Evolutionary conservation across 2,113 vertebrate species (phyloP).

Genomic region (Ophthalmolycus amberensis): DNA sequence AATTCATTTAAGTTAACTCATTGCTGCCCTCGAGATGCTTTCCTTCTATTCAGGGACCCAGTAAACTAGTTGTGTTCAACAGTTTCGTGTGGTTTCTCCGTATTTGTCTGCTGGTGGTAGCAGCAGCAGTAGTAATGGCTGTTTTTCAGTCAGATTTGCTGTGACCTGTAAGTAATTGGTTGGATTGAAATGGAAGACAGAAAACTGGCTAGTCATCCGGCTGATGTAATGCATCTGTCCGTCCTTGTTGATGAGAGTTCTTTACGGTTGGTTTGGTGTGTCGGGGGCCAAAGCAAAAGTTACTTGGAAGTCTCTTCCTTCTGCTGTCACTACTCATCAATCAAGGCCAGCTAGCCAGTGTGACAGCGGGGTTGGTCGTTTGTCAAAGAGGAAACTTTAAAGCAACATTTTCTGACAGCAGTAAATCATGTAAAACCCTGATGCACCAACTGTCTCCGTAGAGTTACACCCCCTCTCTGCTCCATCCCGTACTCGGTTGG

Average conservation of each 20-base stretch:
- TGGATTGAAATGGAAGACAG: not conserved
- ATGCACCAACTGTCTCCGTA: conserved; percentile 13
- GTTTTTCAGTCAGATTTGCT: not conserved
- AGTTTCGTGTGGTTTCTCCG: not conserved
- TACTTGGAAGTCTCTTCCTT: conserved; percentile 4
- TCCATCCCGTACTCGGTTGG: not conserved
- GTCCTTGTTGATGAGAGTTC: conserved; percentile 5
- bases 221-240: not conserved
- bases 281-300: conserved; percentile 25
- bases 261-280: not conserved
- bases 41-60: not conserved
- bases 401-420: conserved; percentile 9
- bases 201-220: not conserved
- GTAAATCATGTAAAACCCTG: conserved; percentile 24
- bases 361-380: conserved; percentile 14
- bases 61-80: not conserved
- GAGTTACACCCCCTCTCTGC: conserved; percentile 1
- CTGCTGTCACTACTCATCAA: conserved; percentile 32
- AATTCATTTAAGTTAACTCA: not conserved
- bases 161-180: not conserved
- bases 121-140: not conserved
- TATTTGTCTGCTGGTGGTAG: not conserved
- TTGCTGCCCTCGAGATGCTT: not conserved
- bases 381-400: conserved; percentile 36
- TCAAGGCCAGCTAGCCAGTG: conserved; percentile 10